Evolutionary conservation across 2,113 vertebrate genomes (phyloP).

Genomic region (Macquaria ambigua): DNA sequence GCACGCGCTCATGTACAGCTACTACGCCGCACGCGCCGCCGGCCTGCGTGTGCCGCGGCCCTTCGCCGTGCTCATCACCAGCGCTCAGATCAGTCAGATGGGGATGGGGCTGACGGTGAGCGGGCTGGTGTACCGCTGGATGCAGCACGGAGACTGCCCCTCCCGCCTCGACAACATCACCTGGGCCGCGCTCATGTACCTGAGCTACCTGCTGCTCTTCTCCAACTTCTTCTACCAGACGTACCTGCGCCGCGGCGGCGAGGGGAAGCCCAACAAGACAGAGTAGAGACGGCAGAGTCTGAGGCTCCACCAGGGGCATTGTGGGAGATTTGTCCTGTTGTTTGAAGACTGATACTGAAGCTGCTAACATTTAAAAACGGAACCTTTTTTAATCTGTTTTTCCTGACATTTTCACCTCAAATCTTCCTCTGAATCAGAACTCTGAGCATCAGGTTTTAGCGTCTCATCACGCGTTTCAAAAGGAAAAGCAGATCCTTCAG

Average conservation of each 20-base stretch:
- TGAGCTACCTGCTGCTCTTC: slow-evolving; percentile 90
- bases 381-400: not conserved
- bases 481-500: too few species aligned
- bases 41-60: slow-evolving; percentile 90
- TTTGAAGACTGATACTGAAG: not conserved
- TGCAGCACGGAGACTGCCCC: slow-evolving; percentile 78
- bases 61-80: slow-evolving; percentile 93
- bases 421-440: too few species aligned
- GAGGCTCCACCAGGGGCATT: not conserved
- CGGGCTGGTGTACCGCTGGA: slow-evolving; percentile 83
- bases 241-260: slow-evolving; percentile 74
- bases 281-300: slow-evolving; percentile 15
- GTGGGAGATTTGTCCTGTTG: fast-evolving
- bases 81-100: slow-evolving; percentile 95
- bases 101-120: slow-evolving; percentile 78
- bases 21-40: slow-evolving; percentile 92
- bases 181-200: slow-evolving; percentile 86
- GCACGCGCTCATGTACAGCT: slow-evolving; percentile 97
- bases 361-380: not conserved
- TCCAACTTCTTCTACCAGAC: slow-evolving; percentile 85
- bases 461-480: too few species aligned
- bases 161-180: slow-evolving; percentile 74
- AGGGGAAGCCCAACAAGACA: slow-evolving; percentile 32
- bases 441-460: too few species aligned
- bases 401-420: not conserved